Percentiles rank a stretch among this genome's conserved stretches.
phyloP scores from a whole-genome alignment of 2,113 vertebrate genomes.

The Trochalopteron elliotii region DNA sequence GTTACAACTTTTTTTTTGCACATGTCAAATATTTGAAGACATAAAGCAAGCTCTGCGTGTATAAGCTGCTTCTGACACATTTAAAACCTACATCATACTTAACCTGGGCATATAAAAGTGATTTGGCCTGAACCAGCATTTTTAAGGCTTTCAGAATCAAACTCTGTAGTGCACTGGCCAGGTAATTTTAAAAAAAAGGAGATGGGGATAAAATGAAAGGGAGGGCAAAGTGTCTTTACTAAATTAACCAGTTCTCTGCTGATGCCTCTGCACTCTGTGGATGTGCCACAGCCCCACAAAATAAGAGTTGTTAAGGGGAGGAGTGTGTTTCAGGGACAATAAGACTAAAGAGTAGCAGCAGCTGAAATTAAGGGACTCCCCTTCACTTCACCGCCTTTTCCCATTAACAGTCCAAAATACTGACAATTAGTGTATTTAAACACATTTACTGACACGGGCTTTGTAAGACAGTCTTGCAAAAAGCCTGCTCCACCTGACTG shows the following conservation, averaged over 20 bases:
- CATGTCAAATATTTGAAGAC: neutral
- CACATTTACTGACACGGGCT: neutral
- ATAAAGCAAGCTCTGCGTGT: neutral
- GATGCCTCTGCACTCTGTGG: neutral
- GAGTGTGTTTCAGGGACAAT: neutral
- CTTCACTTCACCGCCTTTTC: neutral
- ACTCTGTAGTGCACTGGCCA: neutral
- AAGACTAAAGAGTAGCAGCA: neutral
- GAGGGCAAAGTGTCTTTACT: neutral
- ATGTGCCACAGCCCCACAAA: neutral
- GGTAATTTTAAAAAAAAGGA: neutral
- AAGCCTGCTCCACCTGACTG: neutral
- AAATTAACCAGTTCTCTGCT: neutral
- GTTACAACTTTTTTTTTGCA: neutral
- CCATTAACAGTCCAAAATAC: neutral
- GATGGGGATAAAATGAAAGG: neutral
- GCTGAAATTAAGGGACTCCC: neutral
- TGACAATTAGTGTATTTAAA: neutral
- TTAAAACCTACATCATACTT: slow-evolving; percentile 4
- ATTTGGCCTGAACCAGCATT: neutral
- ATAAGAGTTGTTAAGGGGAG: neutral
- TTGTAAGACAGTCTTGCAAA: neutral
- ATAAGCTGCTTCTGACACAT: neutral
- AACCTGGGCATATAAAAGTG: neutral
- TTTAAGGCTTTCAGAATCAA: slow-evolving; percentile 1